Percentiles rank a stretch among this genome's conserved stretches.
phyloP scores from a whole-genome alignment of 2,113 vertebrate genomes.

The Tetrao urogallus region DNA sequence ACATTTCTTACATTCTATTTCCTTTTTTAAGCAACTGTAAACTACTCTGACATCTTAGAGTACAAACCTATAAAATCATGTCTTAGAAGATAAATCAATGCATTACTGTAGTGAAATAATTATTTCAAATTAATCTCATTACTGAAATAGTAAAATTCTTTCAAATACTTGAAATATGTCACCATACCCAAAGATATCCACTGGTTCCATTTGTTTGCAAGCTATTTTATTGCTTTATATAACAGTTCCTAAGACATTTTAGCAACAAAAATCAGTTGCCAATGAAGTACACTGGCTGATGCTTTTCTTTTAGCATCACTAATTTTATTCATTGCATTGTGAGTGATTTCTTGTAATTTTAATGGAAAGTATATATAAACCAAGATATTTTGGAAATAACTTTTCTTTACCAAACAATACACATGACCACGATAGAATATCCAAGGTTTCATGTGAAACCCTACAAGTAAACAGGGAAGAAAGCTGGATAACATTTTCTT shows the following conservation, averaged over 20 bases:
- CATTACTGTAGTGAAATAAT: not conserved
- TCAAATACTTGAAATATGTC: not conserved
- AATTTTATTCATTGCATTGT: not conserved
- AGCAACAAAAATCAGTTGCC: not conserved
- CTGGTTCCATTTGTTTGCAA: not conserved
- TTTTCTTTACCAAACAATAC: not conserved
- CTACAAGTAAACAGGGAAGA: not conserved
- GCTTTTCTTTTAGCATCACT: not conserved
- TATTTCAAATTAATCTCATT: not conserved
- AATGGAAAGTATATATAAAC: not conserved
- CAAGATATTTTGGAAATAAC: not conserved
- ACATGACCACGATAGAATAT: not conserved
- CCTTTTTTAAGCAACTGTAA: not conserved
- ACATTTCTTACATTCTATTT: not conserved
- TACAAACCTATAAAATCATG: not conserved
- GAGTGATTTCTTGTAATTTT: not conserved
- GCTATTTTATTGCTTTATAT: not conserved
- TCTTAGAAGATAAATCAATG: not conserved
- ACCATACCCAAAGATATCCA: not conserved
- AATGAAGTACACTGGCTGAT: not conserved
- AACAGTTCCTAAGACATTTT: not conserved
- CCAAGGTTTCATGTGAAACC: not conserved
- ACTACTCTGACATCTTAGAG: not conserved
- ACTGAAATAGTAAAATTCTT: not conserved
- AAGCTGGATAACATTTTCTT: not conserved